Evolutionary conservation across 1,140 invertebrate species (phyloP), one percentile per base, ranked within the genome.

Genomic region (Leptonema lineaticorne): DNA sequence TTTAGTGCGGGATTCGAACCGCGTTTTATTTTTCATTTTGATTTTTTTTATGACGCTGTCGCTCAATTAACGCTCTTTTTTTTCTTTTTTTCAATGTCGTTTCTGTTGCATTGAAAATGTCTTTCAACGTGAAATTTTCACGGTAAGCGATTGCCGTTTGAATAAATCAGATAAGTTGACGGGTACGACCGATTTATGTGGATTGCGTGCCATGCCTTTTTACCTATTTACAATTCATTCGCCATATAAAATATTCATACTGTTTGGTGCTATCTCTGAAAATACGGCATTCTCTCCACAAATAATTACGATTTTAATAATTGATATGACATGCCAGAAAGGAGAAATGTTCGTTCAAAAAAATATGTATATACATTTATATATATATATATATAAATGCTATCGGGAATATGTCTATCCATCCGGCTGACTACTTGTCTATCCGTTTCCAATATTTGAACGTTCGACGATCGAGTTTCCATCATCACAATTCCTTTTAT

Each of bases 231-330:
- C 62, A 33, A 64, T 64, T 64, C 62, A 33, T 50, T 64, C 62
- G 28, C 37, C 7, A 30, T 59, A 59, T 64, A 50, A 50, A 64
- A 64, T 64, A 64, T 64, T 64, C 62, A 64, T 24, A 29, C 20
- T 50, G 62, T 64, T n/a, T 50, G 62, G 29, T 11, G 62, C 62
- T 50, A 62, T 62, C 59, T 62, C 59, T 62, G 33, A 62, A 62
- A 62, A 62, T 22, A 37, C 29, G 14, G 33, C 41, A 50, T 50
- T 64, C n/a, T n/a, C 62, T 50, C 62, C 18, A 27, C 20, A 46
- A 64, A 64, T 64, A 64, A 64, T 64, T 64, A 64, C 27, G 45
- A 24, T 64, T 46, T 64, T 41, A 64, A 64, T 64, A 64, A 64
- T 64, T 64, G 22, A 64, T 64, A 64, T 64, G 62, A 50, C 62